Base-by-base conservation (phyloP, 2,888 invertebrate genomes). In the Linhomoeus sp. region DNA sequence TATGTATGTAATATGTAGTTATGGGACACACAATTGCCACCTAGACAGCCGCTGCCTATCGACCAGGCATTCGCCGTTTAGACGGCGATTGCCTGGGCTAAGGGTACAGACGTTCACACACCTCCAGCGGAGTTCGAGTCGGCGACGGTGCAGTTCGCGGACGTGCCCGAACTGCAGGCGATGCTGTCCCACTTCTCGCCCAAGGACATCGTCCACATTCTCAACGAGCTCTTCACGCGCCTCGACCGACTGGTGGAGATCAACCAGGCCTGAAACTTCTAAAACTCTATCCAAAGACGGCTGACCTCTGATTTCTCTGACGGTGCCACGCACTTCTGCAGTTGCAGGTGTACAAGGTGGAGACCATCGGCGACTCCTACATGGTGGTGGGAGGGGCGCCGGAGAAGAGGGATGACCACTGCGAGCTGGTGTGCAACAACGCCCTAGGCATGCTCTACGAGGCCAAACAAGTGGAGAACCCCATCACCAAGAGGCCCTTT, bases 161-260 rank as follows among this genome's bases (percentile, higher is more conserved):
- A 33, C n/a, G n/a, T n/a, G n/a, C n/a, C n/a, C n/a, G n/a, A n/a
- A n/a, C n/a, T n/a, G n/a, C n/a, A n/a, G n/a, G 9, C 33, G 33
- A 15, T 33, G 12, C 15, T 9, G 12, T 9, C 33, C 9, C 33
- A 33, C 33, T 33, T 12, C 33, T 9, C 12, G 12, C 58, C 58
- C 1, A 52, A 51, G 39, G 57, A 55, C 23, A 51, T 59, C 40
- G 58, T 59, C 7, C 51, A 48, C 14, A 43, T 59, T 40, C 50
- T 59, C 43, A 59, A 59, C 45, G 59, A 59, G 40, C 49, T 59
- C 3, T 59, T 59, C 51, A 57, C 57, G 12, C 56, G 56, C 19
- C 59, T n/a, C n/a, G n/a, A n/a, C n/a, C n/a, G n/a, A n/a, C n/a
- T n/a, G n/a, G n/a, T n/a, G n/a, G n/a, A n/a, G 9, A 9, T 9